These are phyloP conservation scores for Cochlearius cochlearius DNA, from an alignment of 2,113 vertebrate genomes.

Conservation along the genomic window DNA sequence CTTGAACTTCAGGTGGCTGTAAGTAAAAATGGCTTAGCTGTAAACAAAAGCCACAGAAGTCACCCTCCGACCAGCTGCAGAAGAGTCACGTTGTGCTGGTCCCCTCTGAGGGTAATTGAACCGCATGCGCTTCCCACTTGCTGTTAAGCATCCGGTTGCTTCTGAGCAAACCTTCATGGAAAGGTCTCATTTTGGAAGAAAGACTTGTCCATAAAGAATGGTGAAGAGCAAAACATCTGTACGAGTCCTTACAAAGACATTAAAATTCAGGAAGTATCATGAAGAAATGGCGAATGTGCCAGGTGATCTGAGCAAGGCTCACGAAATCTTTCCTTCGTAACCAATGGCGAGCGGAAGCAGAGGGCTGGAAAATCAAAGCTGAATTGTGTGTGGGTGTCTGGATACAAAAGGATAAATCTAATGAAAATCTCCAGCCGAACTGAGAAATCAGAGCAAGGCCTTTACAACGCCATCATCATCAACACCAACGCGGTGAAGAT, in stretches of 20 bases:
- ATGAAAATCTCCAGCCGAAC: conserved; percentile 42
- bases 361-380: background rate
- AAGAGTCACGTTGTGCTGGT: fast-evolving
- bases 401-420: conserved; percentile 26
- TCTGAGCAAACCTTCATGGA: background rate
- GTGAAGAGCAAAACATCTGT: fast-evolving
- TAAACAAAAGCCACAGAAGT: background rate
- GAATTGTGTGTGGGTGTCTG: conserved; percentile 7
- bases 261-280: background rate
- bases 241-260: background rate
- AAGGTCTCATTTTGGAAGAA: background rate
- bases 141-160: fast-evolving
- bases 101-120: fast-evolving
- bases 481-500: conserved; percentile 24
- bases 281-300: too few relatives aligned
- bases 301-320: background rate
- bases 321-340: background rate
- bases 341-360: background rate
- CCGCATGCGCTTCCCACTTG: fast-evolving
- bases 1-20: background rate
- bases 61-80: fast-evolving
- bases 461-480: background rate
- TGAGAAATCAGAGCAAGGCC: conserved; percentile 49
- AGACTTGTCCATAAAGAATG: background rate
- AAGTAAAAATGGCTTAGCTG: fast-evolving